Evolutionary conservation across 1,140 invertebrate genomes (phyloP).

Genomic region (Drosophila melanica): DNA sequence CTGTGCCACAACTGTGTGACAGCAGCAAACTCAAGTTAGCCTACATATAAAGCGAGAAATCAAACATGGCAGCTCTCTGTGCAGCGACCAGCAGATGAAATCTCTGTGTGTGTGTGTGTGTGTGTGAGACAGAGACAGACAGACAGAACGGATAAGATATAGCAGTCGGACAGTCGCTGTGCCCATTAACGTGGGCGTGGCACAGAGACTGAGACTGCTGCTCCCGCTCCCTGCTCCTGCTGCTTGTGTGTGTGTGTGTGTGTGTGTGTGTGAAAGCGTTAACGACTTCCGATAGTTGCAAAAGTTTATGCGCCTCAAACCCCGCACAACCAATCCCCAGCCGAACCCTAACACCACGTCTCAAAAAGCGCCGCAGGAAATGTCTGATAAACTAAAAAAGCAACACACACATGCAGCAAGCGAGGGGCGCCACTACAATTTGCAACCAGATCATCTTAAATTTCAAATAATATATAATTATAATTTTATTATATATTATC

Average conservation of each 20-base stretch:
- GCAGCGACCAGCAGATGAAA: neutral
- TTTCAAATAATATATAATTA: too few species aligned
- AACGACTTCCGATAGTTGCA: conserved; percentile 79
- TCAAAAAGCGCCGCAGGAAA: conserved; percentile 68
- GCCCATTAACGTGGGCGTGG: conserved; percentile 58
- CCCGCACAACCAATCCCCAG: neutral
- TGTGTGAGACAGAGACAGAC: conserved; percentile 4
- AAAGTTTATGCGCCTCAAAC: conserved; percentile 50
- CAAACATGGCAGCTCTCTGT: conserved; percentile 70
- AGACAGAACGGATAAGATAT: conserved; percentile 10
- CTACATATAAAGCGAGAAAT: conserved; percentile 78
- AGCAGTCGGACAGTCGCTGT: conserved; percentile 37
- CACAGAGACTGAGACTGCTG: conserved; percentile 6
- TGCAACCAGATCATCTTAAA: too few species aligned
- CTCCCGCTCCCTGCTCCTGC: conserved; percentile 14
- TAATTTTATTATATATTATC: too few species aligned
- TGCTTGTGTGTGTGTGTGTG: conserved; percentile 56
- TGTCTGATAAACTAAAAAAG: conserved; percentile 71
- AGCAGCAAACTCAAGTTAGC: conserved; percentile 73
- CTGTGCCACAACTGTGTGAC: conserved; percentile 47
- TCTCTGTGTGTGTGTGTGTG: conserved; percentile 5
- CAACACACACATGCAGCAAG: conserved; percentile 33
- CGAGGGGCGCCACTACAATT: conserved; percentile 27
- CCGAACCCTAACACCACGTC: conserved; percentile 34
- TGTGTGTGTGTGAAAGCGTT: conserved; percentile 70